Evolutionary conservation across 2,113 vertebrate genomes (phyloP).

Genomic region (Melierax canorus): DNA sequence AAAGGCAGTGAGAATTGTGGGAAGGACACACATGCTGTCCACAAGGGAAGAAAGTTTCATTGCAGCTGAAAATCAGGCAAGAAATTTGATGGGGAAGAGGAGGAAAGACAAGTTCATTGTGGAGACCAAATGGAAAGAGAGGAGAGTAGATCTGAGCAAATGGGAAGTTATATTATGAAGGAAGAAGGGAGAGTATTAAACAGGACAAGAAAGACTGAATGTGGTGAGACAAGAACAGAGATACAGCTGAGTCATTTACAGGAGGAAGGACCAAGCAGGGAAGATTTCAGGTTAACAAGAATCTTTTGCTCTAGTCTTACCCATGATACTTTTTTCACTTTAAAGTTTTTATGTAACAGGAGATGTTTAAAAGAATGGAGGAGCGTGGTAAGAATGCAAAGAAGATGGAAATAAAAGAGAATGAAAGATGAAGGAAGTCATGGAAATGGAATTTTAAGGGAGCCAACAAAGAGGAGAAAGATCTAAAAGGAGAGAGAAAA

Average conservation of each 20-base stretch:
- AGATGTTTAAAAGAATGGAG: not conserved
- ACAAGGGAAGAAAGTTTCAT: not conserved
- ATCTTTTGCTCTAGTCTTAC: not conserved
- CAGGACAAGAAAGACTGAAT: not conserved
- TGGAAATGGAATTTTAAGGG: not conserved
- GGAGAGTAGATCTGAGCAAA: not conserved
- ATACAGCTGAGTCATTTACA: not conserved
- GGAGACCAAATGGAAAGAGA: not conserved
- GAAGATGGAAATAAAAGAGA: not conserved
- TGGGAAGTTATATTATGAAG: not conserved
- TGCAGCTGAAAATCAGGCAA: not conserved
- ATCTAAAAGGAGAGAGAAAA: not conserved
- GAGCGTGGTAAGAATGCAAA: not conserved
- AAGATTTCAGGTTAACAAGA: not conserved
- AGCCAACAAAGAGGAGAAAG: not conserved
- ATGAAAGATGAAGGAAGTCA: not conserved
- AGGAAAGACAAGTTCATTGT: not conserved
- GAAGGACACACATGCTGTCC: not conserved
- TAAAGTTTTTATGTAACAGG: not conserved
- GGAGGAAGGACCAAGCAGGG: not conserved
- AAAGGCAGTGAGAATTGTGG: not conserved
- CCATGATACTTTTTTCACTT: not conserved
- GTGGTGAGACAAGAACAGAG: not conserved
- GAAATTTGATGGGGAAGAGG: not conserved
- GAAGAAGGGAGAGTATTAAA: not conserved